A percentile compares a stretch with the other conserved stretches of the same genome.
phyloP scores from a whole-genome alignment of 1,140 invertebrate species.

The Drosophila melanogaster region Release_6_plus_ISO1_MT NT_033777.3:21162501-21163000 shows the following conservation, averaged over 20 bases:
- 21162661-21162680: constrained; percentile 22
- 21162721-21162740: constrained; percentile 59
- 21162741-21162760: constrained; percentile 61
- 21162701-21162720: constrained; percentile 6
- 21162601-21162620: constrained; percentile 68
- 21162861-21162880: constrained; percentile 39
- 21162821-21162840: constrained; percentile 14
- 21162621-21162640: constrained; percentile 81
- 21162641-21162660: constrained; percentile 32
- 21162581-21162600: constrained; percentile 55
- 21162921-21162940: not conserved
- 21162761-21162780: constrained; percentile 57
- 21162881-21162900: constrained; percentile 34
- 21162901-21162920: constrained; percentile 15
- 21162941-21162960: constrained; percentile 1
- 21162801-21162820: constrained; percentile 2
- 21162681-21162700: constrained; percentile 5
- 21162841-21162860: constrained; percentile 33
- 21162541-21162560: constrained; percentile 74
- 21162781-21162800: constrained; percentile 9
- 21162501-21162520: constrained; percentile 1
- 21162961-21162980: constrained; percentile 6
- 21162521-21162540: constrained; percentile 21
- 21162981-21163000: not conserved
- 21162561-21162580: constrained; percentile 78